Evolutionary conservation across 2,113 vertebrate species (phyloP).

Genomic region (Catharus minimus): DNA sequence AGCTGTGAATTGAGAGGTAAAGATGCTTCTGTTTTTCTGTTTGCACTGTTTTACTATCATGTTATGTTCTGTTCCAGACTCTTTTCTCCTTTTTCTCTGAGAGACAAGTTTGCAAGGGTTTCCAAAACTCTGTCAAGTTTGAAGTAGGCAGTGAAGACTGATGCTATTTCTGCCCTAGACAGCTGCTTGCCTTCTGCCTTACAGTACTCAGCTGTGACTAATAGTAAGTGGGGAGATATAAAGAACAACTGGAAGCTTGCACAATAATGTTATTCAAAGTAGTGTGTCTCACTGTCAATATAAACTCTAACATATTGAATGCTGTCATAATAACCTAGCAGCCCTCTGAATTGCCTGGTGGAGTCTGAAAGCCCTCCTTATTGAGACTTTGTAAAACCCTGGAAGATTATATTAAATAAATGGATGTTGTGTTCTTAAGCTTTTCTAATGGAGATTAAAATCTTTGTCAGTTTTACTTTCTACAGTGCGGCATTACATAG

Average conservation of each 20-base stretch:
- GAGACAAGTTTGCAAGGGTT: background rate
- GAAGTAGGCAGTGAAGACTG: background rate
- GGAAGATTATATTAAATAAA: background rate
- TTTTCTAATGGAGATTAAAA: slow-evolving; percentile 17
- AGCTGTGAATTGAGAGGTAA: background rate
- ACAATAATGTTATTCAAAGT: background rate
- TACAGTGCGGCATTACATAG: background rate
- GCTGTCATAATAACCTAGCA: background rate
- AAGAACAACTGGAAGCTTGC: background rate
- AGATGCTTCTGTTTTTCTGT: background rate
- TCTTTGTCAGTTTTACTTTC: slow-evolving; percentile 16
- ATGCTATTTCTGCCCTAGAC: background rate
- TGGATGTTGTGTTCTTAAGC: background rate
- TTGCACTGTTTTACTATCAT: background rate
- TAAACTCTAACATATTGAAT: background rate
- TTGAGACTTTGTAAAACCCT: background rate
- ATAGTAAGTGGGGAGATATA: background rate
- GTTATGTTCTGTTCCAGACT: background rate
- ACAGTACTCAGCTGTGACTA: background rate
- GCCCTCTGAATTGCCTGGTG: background rate
- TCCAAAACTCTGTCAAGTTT: background rate
- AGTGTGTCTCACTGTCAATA: background rate
- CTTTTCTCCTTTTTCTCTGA: background rate
- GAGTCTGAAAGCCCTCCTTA: background rate
- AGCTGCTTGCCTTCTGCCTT: background rate